Base-by-base conservation (phyloP, 2,113 vertebrate species). In the Oryzias curvinotus region DNA sequence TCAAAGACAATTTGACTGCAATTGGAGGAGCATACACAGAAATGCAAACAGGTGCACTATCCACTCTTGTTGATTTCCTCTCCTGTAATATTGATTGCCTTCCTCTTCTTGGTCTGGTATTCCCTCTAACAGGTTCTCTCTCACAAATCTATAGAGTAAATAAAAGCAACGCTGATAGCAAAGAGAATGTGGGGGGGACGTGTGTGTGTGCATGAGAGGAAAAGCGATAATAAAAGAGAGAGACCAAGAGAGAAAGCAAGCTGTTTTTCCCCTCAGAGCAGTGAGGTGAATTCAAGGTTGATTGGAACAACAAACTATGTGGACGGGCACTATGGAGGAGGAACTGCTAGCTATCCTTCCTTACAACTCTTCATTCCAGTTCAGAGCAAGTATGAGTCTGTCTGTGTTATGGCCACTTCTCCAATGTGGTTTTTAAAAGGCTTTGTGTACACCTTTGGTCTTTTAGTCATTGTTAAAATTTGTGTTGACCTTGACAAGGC, bases 261-360 rank as follows among this genome's bases (percentile, higher is more conserved):
- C 73, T 71, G 67, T 72, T 66, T 79, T 74, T 69, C 65, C 71
- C 65, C 76, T 73, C 61, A 59, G 85, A 78, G 44, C 64, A 60
- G 75, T 13, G 85, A 80, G 87, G 84, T 88, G 87, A 88, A 90
- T 89, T 91, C 88, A 91, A 91, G 90, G 89, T 90, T 89, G 89
- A 91, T 85, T 85, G 85, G 62, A 88, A 90, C 79, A 83, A 85
- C 86, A 86, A 84, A 88, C 80, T 84, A 81, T 75, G 62, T 68
- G 65, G 66, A 75, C 57, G 75, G 72, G 80, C 72, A 76, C 68
- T 83, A 84, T 81, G 75, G 52, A 75, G 68, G 73, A 74, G 25
- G 53, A 83, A 67, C 77, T 61, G 23, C 61, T 58, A 50, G 59
- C 61, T 53, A 45, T 67, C 65, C 53, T 74, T 77, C 66, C 56